Evolutionary conservation across 2,888 invertebrate genomes (phyloP).

Genomic region (Cryptocheilus praepositus): DNA sequence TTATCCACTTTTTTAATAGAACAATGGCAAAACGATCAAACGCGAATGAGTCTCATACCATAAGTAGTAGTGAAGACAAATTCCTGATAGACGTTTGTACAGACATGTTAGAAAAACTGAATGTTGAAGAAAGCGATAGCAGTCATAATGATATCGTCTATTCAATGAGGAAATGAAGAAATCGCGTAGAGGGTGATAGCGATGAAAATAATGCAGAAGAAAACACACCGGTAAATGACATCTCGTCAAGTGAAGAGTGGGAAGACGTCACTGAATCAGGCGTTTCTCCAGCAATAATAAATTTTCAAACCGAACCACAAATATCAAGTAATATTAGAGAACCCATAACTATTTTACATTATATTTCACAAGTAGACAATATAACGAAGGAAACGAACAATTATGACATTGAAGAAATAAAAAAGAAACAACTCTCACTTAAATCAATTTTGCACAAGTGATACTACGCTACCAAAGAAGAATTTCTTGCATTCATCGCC

Average conservation of each 20-base stretch:
- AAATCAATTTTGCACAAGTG: constrained; percentile 41
- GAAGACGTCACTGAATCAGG: constrained; percentile 15
- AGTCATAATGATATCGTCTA: constrained; percentile 5
- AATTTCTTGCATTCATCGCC: constrained; percentile 43
- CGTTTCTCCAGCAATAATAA: constrained; percentile 14
- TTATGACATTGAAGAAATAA: constrained; percentile 31
- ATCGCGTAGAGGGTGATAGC: constrained; percentile 9
- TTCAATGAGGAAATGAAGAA: not conserved
- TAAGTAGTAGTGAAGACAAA: constrained; percentile 17
- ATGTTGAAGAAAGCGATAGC: not conserved
- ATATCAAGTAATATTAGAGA: constrained; percentile 26
- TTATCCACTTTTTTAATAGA: constrained; percentile 16
- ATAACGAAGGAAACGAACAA: constrained; percentile 29
- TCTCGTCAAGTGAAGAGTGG: constrained; percentile 5
- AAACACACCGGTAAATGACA: not conserved
- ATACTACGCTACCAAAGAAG: constrained; percentile 32
- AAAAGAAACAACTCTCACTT: constrained; percentile 20
- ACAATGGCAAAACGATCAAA: constrained; percentile 15
- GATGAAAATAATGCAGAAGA: not conserved
- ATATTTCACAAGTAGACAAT: constrained; percentile 13
- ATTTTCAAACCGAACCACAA: constrained; percentile 35
- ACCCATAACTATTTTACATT: constrained; percentile 26
- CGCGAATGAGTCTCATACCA: constrained; percentile 14
- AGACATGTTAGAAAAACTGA: constrained; percentile 10
- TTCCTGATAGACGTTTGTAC: constrained; percentile 13